phyloP scores from a whole-genome alignment of 1,140 invertebrate species.

The Octopus bimaculoides region DNA sequence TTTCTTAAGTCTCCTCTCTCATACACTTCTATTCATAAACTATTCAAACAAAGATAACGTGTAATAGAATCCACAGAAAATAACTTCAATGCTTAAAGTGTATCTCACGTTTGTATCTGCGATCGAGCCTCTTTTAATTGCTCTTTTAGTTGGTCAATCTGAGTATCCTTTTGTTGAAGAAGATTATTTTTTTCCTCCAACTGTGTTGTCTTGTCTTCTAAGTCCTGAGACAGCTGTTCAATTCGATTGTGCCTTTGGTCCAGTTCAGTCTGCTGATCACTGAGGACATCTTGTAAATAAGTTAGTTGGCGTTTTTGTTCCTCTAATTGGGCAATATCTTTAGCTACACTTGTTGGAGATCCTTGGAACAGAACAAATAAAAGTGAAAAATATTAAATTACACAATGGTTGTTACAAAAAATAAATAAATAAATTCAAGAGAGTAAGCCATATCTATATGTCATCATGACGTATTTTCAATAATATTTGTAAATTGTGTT shows the following conservation, averaged over 20 bases:
- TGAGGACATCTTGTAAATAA: not conserved
- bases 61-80: too few species aligned
- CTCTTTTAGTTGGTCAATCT: constrained; percentile 48
- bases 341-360: not conserved
- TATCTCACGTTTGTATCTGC: constrained; percentile 29
- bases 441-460: too few species aligned
- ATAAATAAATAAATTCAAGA: too few species aligned
- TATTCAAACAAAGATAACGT: too few species aligned
- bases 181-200: constrained; percentile 52
- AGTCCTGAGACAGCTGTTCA: constrained; percentile 42
- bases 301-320: not conserved
- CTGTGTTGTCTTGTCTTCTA: constrained; percentile 52
- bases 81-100: not conserved
- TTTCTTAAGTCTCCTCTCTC: too few species aligned
- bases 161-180: constrained; percentile 49
- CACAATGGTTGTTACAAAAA: too few species aligned
- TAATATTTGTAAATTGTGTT: too few species aligned
- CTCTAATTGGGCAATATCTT: constrained; percentile 1
- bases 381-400: too few species aligned
- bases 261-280: not conserved
- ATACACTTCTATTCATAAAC: too few species aligned
- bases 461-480: too few species aligned
- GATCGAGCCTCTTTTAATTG: constrained; percentile 29
- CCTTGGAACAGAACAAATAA: not conserved
- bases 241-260: constrained; percentile 26